A percentile compares a stretch with the other conserved stretches of the same genome.
Evolutionary conservation across 2,888 invertebrate genomes (phyloP).

Genomic region (Miltochrista miniata): DNA sequence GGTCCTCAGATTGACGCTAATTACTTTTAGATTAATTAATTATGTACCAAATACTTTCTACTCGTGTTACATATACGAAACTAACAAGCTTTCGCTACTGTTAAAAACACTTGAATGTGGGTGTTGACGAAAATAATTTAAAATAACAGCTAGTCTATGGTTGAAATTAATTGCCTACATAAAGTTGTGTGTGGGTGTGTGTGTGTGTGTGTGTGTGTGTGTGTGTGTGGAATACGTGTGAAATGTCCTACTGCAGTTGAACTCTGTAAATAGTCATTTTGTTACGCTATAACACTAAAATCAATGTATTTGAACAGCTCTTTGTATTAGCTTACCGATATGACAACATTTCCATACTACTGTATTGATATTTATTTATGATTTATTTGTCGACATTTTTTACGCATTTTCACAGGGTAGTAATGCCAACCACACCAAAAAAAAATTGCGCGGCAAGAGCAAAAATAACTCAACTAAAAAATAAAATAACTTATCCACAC

Average conservation of each 20-base stretch:
- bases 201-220: no score
- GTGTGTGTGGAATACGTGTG: slow-evolving; percentile 15
- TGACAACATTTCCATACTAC: background rate
- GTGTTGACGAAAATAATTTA: no score
- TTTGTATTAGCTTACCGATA: background rate
- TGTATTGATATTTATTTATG: background rate
- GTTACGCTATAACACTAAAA: slow-evolving; percentile 21
- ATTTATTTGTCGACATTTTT: background rate
- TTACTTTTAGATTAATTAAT: no score
- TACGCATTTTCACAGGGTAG: background rate
- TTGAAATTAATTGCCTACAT: no score
- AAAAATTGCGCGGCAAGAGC: background rate
- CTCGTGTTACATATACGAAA: no score
- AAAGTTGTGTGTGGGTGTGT: slow-evolving; percentile 5
- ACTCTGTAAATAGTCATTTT: slow-evolving; percentile 11
- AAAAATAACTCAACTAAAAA: background rate
- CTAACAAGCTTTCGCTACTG: no score
- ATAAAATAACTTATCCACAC: background rate
- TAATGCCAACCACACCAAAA: background rate
- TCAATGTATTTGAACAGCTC: slow-evolving; percentile 17
- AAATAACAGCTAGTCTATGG: no score
- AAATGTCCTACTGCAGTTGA: slow-evolving; percentile 12
- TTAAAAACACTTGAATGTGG: no score
- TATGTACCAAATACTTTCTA: no score
- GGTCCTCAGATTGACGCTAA: no score